Base-by-base conservation (phyloP, 1,140 invertebrate species). In the Drosophila malerkotliana region DNA sequence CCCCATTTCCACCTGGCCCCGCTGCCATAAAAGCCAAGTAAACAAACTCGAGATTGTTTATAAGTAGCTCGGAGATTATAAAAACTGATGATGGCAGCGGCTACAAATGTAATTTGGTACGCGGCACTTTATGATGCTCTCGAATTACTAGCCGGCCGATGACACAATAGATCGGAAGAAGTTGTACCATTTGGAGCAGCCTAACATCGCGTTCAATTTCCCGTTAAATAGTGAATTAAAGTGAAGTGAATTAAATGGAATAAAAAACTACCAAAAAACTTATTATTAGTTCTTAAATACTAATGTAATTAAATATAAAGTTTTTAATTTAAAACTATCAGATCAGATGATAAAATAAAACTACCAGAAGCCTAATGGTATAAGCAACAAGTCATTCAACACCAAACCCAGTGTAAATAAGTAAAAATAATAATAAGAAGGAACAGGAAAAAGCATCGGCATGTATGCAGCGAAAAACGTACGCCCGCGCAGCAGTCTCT, bases 401-500 rank as follows among this genome's bases (percentile, higher is more conserved):
- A 24, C 12, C 51, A 71, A 4, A 32, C 18, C 18, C 52, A 57
- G 72, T 77, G 60, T 69, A 61, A 60, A 64, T 61, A 55, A 57
- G 47, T 57, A 44, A 28, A 68, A 51, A 41, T 52, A 26, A 28
- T 12, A 37, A 12, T 37, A 51, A 63, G 9, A 49, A 32, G 28
- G 48, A 39, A 49, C 34, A 26, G 5, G n/a, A 58, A 15, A 52
- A 45, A 3, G 39, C 57, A 71, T 67, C 78, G 61, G 57, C 24
- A 88, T 88, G 83, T 88, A 88, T 49, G 79, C 83, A 51, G 78
- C 79, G n/a, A 88, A 88, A 88, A 88, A 88, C 64, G 83, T 88
- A 55, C 83, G 90, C 30, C 90, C 90, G 52, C 87, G 90, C 56
- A 91, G 90, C 74, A 91, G 87, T 63, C 79, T 91, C 53, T 91